phyloP scores from a whole-genome alignment of 1,140 invertebrate genomes.

The Galendromus occidentalis region DNA sequence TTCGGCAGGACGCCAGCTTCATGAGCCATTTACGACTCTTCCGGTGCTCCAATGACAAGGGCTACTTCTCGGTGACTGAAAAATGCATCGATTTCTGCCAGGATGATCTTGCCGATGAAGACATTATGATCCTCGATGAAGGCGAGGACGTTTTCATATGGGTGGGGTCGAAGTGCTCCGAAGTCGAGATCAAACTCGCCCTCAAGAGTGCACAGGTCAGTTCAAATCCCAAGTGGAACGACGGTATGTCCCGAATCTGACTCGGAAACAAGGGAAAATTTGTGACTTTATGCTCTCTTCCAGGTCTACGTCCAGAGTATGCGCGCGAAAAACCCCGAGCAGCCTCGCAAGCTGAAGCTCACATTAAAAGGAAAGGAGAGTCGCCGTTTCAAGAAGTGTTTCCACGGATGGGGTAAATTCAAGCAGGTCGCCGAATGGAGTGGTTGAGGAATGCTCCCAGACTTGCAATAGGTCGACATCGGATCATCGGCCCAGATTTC shows the following conservation, averaged over 20 bases:
- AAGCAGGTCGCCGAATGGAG: conserved; percentile 22
- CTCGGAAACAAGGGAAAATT: background rate
- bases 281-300: conserved; percentile 17
- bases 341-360: conserved; percentile 74
- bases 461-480: background rate
- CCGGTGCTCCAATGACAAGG: conserved; percentile 96
- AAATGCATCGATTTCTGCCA: conserved; percentile 99
- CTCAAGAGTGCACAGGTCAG: conserved; percentile 90
- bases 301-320: conserved; percentile 95
- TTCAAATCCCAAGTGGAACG: background rate
- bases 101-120: conserved; percentile 96
- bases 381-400: conserved; percentile 82
- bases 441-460: background rate
- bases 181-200: conserved; percentile 95
- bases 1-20: conserved; percentile 51
- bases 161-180: conserved; percentile 83
- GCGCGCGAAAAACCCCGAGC: conserved; percentile 79
- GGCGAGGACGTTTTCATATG: conserved; percentile 94
- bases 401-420: conserved; percentile 76
- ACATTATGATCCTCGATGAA: conserved; percentile 98
- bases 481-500: too few relatives aligned
- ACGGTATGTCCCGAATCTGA: background rate
- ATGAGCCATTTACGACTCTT: conserved; percentile 88
- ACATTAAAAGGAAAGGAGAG: conserved; percentile 93
- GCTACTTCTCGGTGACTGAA: conserved; percentile 95